Evolutionary conservation across 2,888 invertebrate genomes (phyloP).

Genomic region (Antitype chi): DNA sequence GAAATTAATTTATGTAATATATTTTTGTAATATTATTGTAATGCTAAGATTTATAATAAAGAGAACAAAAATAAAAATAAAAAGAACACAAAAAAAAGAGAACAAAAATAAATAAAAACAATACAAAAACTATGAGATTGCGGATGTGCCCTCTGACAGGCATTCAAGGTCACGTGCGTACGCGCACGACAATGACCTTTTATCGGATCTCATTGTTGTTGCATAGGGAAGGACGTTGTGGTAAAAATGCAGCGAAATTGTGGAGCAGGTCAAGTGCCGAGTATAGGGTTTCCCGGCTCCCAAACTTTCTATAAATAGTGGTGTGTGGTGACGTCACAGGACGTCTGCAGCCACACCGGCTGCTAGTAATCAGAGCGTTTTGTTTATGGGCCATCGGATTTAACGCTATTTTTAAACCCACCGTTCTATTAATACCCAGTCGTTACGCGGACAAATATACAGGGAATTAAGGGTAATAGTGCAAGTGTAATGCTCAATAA

Average conservation of each 20-base stretch:
- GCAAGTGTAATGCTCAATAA: constrained; percentile 52
- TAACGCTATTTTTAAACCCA: constrained; percentile 72
- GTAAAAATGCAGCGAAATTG: constrained; percentile 74
- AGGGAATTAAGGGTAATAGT: constrained; percentile 44
- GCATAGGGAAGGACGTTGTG: constrained; percentile 67
- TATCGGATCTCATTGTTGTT: constrained; percentile 79
- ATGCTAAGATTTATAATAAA: constrained; percentile 90
- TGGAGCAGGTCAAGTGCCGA: constrained; percentile 84
- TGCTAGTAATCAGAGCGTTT: constrained; percentile 80
- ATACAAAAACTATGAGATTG: constrained; percentile 71
- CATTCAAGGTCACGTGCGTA: constrained; percentile 83
- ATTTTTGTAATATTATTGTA: constrained; percentile 90
- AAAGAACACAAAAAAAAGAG: constrained; percentile 77
- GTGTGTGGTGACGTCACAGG: constrained; percentile 78
- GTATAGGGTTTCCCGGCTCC: constrained; percentile 83
- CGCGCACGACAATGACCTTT: constrained; percentile 86
- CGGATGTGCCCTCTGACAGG: constrained; percentile 68
- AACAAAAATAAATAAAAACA: constrained; percentile 71
- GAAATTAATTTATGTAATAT: constrained; percentile 85
- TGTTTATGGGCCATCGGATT: constrained; percentile 85
- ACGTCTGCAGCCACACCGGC: constrained; percentile 82
- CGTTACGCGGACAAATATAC: constrained; percentile 57
- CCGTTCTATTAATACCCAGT: constrained; percentile 63
- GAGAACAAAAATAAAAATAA: constrained; percentile 87
- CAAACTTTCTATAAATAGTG: constrained; percentile 74